Evolutionary conservation across 2,888 invertebrate species (phyloP), one percentile per base, ranked within the genome.

Genomic region (Rhingia rostrata): DNA sequence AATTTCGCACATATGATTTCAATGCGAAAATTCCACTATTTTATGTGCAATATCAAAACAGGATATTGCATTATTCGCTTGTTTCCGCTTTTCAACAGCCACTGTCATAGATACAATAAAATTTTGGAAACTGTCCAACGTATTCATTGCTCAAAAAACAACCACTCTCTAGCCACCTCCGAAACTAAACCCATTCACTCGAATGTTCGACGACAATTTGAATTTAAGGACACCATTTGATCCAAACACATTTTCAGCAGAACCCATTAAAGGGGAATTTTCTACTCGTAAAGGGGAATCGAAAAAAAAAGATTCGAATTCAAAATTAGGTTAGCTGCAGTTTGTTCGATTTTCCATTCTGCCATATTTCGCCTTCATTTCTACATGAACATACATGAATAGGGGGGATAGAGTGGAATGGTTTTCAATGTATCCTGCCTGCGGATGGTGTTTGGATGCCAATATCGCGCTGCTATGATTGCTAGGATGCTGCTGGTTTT

Each of bases 31-130:
- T 70, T 33, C 61, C 49, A 5, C 10, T 9, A 39, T 35, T 45
- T 66, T 33, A 64, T 79, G 73, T 73, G 73, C 82, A 61, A 54
- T 78, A 53, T 56, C 61, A 60, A 41, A 60, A 73, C 73, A 66
- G 83, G 83, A 83, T 83, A 83, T 83, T 79, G 79, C 73, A 83
- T 83, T 83, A 69, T 83, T 79, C 78, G 67, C 73, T 73, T 67
- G 83, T 69, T 69, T 73, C 79, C 61, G 82, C 53, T 83, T 53
- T 73, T 69, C 67, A 75, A 80, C 43, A 70, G 53, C 41, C 45
- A 64, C 43, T 32, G 56, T 6, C 30, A 33, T 37, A 30, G 30
- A n/a, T 35, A 10, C 7, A 69, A 45, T 30, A 32, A 54, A 53
- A 61, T 51, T 67, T 83, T 73, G 83, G 73, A 83, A 83, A 56